Base-by-base conservation (phyloP, 2,888 invertebrate species). In the Embidobia sp. region DNA sequence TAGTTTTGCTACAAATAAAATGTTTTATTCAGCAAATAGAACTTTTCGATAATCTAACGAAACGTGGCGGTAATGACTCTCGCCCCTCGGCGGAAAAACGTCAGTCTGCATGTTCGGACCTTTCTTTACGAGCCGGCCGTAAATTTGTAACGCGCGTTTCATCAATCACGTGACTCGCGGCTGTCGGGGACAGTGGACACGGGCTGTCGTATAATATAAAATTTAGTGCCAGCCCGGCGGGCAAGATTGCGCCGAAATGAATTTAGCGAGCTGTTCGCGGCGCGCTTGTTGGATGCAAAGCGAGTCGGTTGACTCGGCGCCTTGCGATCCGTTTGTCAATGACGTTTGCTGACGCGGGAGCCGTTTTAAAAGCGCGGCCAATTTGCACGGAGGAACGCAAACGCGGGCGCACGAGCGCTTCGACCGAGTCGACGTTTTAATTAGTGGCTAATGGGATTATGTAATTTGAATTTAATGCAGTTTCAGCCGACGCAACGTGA, bases 101-200 rank as follows among this genome's bases (percentile, higher is more conserved):
- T 15, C 59, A 48, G 66, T n/a, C 64, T 55, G 49, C 27, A 16
- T 27, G 13, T 51, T 55, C 37, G 29, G 11, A 29, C 4, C 19
- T 51, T 59, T 51, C 66, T 66, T 74, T 74, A 51, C 73, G 59
- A 59, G 19, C 55, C 29, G 55, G n/a, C 72, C 11, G 66, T 77
- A 72, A 77, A 77, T 77, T 77, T 77, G 72, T 77, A 77, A 77
- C 77, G 63, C 53, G 67, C 73, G 44, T 77, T 77, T 69, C 77
- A 77, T 77, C 77, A 77, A 77, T 77, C 73, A 67, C 63, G 37
- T 57, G 61, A 77, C 77, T 72, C 22, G 61, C 72, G 57, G 61
- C 72, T 77, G 72, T 73, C 77, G 67, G n/a, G 72, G 67, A 73
- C 77, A 73, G 77, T 57, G 49, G 77, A 77, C 72, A 72, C 44